Evolutionary conservation across 1,140 invertebrate species (phyloP), one percentile per base, ranked within the genome.

Genomic region (Berghia stephanieae): DNA sequence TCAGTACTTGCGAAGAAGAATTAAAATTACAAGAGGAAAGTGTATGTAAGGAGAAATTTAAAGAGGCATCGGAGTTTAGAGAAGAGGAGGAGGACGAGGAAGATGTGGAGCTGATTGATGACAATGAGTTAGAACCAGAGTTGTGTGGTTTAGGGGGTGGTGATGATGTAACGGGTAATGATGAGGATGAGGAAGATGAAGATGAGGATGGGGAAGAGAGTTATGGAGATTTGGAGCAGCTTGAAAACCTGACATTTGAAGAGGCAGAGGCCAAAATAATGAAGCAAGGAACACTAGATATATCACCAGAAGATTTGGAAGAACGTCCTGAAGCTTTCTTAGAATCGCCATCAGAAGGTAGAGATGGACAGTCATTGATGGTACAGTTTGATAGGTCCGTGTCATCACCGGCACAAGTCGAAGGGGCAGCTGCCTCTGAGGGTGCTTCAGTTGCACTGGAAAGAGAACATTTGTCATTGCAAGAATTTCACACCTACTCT

Each of bases 161-260:
- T 5, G 75, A 77, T 69, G 67, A 77, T 18, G 46, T 57, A 5
- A 57, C 38, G 38, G 46, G 31, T 5, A 67, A 77, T 69, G 67
- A 77, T 18, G 46, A 69, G 24, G 71, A 78, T 52, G n/a, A 63
- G 66, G 75, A 69, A 31, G 71, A 82, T 72, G 72, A 78, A 73
- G 78, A 89, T 27, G 89, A 88, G n/a, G 90, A 91, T 73, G 80
- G 79, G 52, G 87, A 87, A 87, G 72, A 36, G 63, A 46, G 36
- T 38, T 16, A 71, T 79, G 40, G 40, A 43, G 55, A 44, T 70
- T 40, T 52, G 60, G 44, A 46, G 49, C 36, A 63, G 63, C n/a
- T n/a, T n/a, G n/a, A n/a, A n/a, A n/a, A n/a, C n/a, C n/a, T n/a
- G n/a, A n/a, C n/a, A n/a, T n/a, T n/a, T n/a, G n/a, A n/a, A n/a